Evolutionary conservation across 1,140 invertebrate genomes (phyloP), one percentile per base, ranked within the genome.

Genomic region (Drosophila ohnishii): DNA sequence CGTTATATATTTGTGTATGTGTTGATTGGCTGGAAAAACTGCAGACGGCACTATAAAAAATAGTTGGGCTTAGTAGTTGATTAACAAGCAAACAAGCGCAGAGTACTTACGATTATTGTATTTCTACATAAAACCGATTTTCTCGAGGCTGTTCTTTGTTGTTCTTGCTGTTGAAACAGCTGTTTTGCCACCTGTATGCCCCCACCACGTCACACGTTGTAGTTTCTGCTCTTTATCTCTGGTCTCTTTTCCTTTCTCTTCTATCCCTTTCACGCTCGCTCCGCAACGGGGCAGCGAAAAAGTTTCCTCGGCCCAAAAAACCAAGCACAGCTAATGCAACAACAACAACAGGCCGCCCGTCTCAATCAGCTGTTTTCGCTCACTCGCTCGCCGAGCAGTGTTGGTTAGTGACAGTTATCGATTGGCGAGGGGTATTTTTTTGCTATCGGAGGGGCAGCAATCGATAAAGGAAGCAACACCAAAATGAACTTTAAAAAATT

Each of bases 131-230:
- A 59, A 71, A 71, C 51, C 39, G 65, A 71, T 71, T 47, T 65
- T 62, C 34, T 61, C 63, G 44, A 60, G 50, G 65, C 39, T 65
- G 44, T 50, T 48, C 59, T 69, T 69, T 73, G 70, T 60, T 82
- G 42, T 64, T 84, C 64, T 82, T 65, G 44, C 55, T 84, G 77
- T 88, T 88, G 70, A 63, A 89, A 88, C 84, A 88, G 84, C 84
- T 88, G 84, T 88, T 88, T 84, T 80, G 65, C 69, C 80, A 80
- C 76, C 76, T 87, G 44, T 77, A 37, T 78, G 53, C 71, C 80
- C 53, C 71, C 69, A 77, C 69, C 84, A 88, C 80, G 84, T 84
- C 77, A 84, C 76, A 77, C 47, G 66, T 69, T 72, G 69, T 65
- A 56, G 53, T 45, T 70, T 58, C 40, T 57, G 58, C 48, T 75